Conservation (phyloP, 1,140 invertebrate genomes). For the Bombus breviceps region DNA sequence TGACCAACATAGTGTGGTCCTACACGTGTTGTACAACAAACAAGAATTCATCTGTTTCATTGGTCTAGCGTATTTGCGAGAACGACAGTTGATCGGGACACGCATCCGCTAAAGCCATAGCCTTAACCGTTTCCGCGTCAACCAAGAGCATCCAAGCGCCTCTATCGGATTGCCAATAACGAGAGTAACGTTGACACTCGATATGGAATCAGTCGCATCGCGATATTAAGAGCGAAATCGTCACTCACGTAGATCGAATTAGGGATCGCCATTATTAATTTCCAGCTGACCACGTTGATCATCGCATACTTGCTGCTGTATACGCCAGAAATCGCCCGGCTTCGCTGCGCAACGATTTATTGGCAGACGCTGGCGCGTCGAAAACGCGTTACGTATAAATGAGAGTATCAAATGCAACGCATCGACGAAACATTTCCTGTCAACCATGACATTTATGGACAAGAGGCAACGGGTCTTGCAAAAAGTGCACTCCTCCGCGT, state of each 20-base stretch:
- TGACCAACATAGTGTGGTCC: neutral
- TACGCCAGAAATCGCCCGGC: neutral
- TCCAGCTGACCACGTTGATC: constrained; percentile 25
- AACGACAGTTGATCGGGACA: neutral
- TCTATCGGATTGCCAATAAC: neutral
- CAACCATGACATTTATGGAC: constrained; percentile 60
- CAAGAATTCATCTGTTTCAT: neutral
- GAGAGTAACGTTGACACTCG: constrained; percentile 23
- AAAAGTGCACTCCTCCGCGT: constrained; percentile 18
- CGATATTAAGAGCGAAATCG: constrained; percentile 36
- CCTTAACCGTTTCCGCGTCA: too few relatives aligned
- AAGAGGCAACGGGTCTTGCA: constrained; percentile 48
- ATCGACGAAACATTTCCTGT: constrained; percentile 41
- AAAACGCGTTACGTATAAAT: constrained; percentile 47
- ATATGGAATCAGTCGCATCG: neutral
- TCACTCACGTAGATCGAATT: constrained; percentile 27
- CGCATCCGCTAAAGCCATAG: neutral
- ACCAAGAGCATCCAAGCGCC: neutral
- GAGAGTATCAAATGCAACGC: constrained; percentile 47
- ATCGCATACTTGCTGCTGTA: neutral
- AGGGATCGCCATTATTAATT: constrained; percentile 20
- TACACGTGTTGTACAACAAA: neutral
- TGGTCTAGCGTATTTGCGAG: neutral
- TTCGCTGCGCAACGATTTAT: constrained; percentile 35
- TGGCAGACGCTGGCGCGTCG: constrained; percentile 1